Evolutionary conservation across 2,888 invertebrate genomes (phyloP).

Genomic region (Eristalinus aeneus): DNA sequence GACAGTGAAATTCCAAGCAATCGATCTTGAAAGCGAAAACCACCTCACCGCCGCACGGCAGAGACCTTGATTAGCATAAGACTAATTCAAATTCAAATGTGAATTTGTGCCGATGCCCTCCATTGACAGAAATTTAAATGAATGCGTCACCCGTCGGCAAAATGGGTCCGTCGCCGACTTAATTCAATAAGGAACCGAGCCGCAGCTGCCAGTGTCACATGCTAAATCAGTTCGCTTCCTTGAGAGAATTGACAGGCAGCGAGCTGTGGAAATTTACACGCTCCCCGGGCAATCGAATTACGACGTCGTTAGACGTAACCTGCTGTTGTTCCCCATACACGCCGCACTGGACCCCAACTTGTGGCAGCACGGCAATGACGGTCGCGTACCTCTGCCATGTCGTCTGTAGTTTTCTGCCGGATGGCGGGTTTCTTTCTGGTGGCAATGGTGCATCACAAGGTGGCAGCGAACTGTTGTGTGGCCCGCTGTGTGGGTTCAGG

Average conservation of each 20-base stretch:
- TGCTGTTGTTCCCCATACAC: conserved; percentile 40
- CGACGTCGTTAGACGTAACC: conserved; percentile 46
- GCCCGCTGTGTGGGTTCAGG: neutral
- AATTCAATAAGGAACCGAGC: neutral
- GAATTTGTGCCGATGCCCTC: conserved; percentile 10
- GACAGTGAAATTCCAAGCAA: conserved; percentile 7
- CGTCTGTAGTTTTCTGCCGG: conserved; percentile 30
- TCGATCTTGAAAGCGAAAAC: neutral
- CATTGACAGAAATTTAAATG: conserved; percentile 22
- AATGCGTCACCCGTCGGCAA: neutral
- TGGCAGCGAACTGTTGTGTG: neutral
- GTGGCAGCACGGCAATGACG: neutral
- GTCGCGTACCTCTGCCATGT: conserved; percentile 4
- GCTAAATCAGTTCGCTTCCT: conserved; percentile 13
- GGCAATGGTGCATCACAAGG: conserved; percentile 21
- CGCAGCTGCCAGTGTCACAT: neutral
- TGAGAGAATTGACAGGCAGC: conserved; percentile 12
- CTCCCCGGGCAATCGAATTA: conserved; percentile 50
- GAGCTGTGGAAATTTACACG: conserved; percentile 50
- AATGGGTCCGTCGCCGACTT: neutral
- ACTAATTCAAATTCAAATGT: conserved; percentile 26
- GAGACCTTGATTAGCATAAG: conserved; percentile 29
- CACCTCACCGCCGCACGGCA: neutral
- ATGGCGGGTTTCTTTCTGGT: neutral
- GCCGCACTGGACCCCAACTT: conserved; percentile 9